Evolutionary conservation across 2,888 invertebrate genomes (phyloP).

Genomic region (Ferdinandea cuprea): DNA sequence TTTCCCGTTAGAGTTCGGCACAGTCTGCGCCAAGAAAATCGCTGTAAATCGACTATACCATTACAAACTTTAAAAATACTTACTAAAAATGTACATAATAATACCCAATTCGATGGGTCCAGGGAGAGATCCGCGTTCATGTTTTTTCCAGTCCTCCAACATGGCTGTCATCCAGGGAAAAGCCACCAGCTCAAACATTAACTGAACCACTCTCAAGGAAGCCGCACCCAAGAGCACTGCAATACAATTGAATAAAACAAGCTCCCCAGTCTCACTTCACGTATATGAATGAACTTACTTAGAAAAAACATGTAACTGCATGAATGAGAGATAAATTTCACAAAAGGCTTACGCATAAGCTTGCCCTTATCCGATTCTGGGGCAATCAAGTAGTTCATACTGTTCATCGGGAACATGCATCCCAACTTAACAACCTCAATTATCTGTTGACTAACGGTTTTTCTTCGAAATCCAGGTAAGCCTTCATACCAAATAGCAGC

Average conservation of each 20-base stretch:
- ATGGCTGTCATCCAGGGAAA: conserved; percentile 90
- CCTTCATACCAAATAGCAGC: conserved; percentile 99
- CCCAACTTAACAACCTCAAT: conserved; percentile 94
- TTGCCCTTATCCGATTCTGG: conserved; percentile 94
- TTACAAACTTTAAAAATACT: no score
- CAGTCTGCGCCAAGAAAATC: no score
- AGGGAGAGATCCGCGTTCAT: conserved; percentile 90
- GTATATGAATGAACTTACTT: conserved; percentile 89
- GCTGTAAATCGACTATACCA: no score
- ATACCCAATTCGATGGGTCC: conserved; percentile 92
- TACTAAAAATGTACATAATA: conserved; percentile 94
- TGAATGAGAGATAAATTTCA: conserved; percentile 98
- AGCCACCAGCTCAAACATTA: conserved; percentile 91
- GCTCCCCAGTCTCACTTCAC: neutral
- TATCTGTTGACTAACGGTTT: conserved; percentile 94
- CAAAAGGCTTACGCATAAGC: conserved; percentile 98
- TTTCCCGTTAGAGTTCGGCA: no score
- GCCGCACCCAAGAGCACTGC: conserved; percentile 95
- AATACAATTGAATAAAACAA: conserved; percentile 60
- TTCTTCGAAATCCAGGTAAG: conserved; percentile 96
- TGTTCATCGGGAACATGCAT: conserved; percentile 96
- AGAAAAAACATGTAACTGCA: conserved; percentile 97
- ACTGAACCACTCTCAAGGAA: conserved; percentile 94
- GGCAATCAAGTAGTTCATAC: conserved; percentile 94
- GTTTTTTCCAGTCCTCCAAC: conserved; percentile 90